Base-by-base conservation (phyloP, 2,888 invertebrate species). In the Myopa testacea region DNA sequence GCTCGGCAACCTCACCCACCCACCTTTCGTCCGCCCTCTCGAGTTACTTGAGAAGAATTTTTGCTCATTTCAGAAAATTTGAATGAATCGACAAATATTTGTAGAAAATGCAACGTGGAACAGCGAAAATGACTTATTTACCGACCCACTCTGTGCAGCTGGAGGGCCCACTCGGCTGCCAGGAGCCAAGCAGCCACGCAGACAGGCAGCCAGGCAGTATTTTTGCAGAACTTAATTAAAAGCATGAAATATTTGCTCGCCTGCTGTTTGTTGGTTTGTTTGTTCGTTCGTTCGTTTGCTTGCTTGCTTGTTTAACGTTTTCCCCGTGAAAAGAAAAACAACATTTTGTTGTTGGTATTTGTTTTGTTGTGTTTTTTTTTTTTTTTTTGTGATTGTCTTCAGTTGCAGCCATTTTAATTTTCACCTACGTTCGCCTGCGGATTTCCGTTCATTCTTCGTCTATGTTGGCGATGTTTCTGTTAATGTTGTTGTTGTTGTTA, bases 41-140 rank as follows among this genome's bases (percentile, higher is more conserved):
- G 12, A 52, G 45, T 10, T 62, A 19, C 50, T 26, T 10, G 19
- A 14, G 12, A 34, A 26, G 16, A 4, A n/a, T 60, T 65, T 74
- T 74, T 74, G 74, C 52, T 74, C 74, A 63, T 74, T 74, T 73
- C 52, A 52, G 12, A 52, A 65, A 19, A 37, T 74, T 65, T 50
- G 74, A 74, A 74, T 74, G 63, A 74, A 50, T 74, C 45, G 74
- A 50, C 74, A 74, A 74, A 74, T 74, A 74, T 74, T 74, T 74
- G 74, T 37, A 50, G 62, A 62, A 34, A 26, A 40, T 62, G 73
- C 73, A 73, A 10, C 62, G 73, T 52, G 55, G 70, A 50, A 40
- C 60, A 60, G 72, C 60, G 38, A n/a, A 40, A 58, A n/a, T n/a
- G 14, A 37, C 60, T n/a, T 60, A 60, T 60, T 60, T 72, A 19